Evolutionary conservation across 2,797 vertebrate genomes (phyloP), one percentile per base, ranked within the genome.

Genomic region (Triplophysa bombifrons): DNA sequence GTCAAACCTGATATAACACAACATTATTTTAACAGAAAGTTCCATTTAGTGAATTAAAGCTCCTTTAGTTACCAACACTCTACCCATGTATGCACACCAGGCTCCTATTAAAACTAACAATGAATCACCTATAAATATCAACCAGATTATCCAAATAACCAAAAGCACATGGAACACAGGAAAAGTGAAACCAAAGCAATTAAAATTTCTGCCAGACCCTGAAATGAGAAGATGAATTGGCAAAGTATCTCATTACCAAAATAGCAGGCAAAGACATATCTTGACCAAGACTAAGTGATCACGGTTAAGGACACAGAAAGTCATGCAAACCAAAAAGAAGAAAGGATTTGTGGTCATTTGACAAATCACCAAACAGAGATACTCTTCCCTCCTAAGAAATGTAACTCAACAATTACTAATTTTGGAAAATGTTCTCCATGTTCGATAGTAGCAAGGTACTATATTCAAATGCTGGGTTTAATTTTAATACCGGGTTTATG

Each of bases 161-260:
- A 76, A 25, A 76, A 68, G 53, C 65, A 67, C 74, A 76, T 76
- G 74, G 25, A 48, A 46, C 53, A 20, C 19, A 11, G 38, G 48
- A 22, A 60, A 76, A 58, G 34, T 48, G 8, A 68, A 76, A 68
- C 41, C 65, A 58, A 76, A 76, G 19, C 14, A 2, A 68, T 76
- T 20, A 61, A 4, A 70, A 38, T 11, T 61, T 70, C 55, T 38
- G 55, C 75, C 66, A 53, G 55, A 77, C 19, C 66, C 44, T 70
- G 55, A 70, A 70, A 77, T 61, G 27, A 70, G 56, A 70, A 38
- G 58, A 78, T 71, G 41, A 72, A 20, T 64, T 64, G 67, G 56
- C 6, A 50, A 71, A 63, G 76, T 78, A 78, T 78, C 67, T 51
- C n/a, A 70, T 51, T 63, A 63, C 20, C 56, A 69, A 78, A 63